Conservation (phyloP, 2,797 vertebrate species). For the Acanthurus lineatus region DNA sequence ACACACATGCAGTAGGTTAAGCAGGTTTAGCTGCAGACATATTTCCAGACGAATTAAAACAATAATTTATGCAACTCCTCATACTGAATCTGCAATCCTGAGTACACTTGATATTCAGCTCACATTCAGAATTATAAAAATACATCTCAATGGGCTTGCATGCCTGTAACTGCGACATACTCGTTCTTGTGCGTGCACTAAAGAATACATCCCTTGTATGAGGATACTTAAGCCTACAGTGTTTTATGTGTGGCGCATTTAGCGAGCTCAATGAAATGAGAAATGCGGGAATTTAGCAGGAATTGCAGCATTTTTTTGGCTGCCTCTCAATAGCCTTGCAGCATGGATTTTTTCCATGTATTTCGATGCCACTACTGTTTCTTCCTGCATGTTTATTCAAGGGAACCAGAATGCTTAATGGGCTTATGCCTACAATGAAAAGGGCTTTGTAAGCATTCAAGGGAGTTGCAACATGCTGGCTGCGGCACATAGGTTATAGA, state of each 20-base stretch:
- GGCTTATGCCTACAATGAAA: slow-evolving; percentile 65
- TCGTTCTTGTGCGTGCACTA: slow-evolving; percentile 8
- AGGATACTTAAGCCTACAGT: background rate
- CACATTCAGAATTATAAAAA: slow-evolving; percentile 37
- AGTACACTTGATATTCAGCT: slow-evolving; percentile 48
- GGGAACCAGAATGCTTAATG: slow-evolving; percentile 50
- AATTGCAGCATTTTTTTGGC: slow-evolving; percentile 44
- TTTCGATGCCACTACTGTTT: slow-evolving; percentile 42
- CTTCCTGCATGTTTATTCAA: slow-evolving; percentile 65
- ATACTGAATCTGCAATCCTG: slow-evolving; percentile 40
- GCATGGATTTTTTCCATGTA: slow-evolving; percentile 32
- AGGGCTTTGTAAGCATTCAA: slow-evolving; percentile 68
- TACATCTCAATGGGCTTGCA: slow-evolving; percentile 23
- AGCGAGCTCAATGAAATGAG: slow-evolving; percentile 33
- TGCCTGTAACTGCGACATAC: slow-evolving; percentile 9
- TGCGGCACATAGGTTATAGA: slow-evolving; percentile 37
- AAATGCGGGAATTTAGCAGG: slow-evolving; percentile 25
- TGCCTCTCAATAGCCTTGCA: slow-evolving; percentile 30
- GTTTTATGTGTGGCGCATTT: slow-evolving; percentile 13
- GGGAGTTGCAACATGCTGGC: slow-evolving; percentile 44
- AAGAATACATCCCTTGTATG: slow-evolving; percentile 7
- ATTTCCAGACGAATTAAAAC: slow-evolving; percentile 43
- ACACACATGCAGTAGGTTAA: slow-evolving; percentile 19
- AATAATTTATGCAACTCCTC: slow-evolving; percentile 48
- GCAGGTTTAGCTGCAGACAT: slow-evolving; percentile 18